phyloP scores from a whole-genome alignment of 2,797 vertebrate species.

The Dallia pectoralis region DNA sequence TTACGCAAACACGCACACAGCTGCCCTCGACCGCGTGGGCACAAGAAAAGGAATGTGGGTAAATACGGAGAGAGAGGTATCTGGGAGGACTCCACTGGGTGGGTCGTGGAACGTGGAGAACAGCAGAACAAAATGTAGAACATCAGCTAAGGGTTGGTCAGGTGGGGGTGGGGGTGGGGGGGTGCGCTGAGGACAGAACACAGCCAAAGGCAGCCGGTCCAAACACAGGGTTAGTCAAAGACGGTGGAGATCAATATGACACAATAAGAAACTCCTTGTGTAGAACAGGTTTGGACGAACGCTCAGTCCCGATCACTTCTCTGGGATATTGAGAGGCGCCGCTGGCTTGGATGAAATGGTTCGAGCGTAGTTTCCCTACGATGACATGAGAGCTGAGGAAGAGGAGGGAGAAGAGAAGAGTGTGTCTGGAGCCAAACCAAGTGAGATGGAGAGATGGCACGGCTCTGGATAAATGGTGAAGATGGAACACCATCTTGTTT shows the following conservation, averaged over 20 bases:
- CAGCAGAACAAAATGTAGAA: neutral
- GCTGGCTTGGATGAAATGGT: conserved; percentile 31
- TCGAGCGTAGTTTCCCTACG: conserved; percentile 19
- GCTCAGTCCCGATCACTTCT: conserved; percentile 42
- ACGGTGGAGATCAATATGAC: too few relatives aligned
- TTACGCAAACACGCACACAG: neutral
- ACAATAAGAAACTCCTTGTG: conserved; percentile 30
- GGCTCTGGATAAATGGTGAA: neutral
- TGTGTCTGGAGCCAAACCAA: conserved; percentile 9
- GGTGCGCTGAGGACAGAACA: conserved; percentile 49
- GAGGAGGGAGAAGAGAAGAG: conserved; percentile 3
- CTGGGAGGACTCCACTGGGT: neutral
- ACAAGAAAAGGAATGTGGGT: neutral
- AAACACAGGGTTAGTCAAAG: conserved; percentile 61
- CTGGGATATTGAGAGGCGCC: conserved; percentile 47
- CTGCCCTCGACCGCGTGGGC: neutral
- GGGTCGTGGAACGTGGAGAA: neutral
- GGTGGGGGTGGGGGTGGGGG: too few relatives aligned
- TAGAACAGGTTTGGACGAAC: conserved; percentile 38
- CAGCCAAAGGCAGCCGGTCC: conserved; percentile 52
- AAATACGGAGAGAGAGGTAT: neutral
- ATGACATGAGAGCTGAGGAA: conserved; percentile 18
- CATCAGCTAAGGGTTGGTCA: conserved; percentile 13
- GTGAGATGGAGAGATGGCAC: neutral
- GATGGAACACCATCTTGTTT: conserved; percentile 1